Base-by-base conservation (phyloP, 37 sponge, comb jelly and placozoan species). In the Cliona cf. orientalis region DNA sequence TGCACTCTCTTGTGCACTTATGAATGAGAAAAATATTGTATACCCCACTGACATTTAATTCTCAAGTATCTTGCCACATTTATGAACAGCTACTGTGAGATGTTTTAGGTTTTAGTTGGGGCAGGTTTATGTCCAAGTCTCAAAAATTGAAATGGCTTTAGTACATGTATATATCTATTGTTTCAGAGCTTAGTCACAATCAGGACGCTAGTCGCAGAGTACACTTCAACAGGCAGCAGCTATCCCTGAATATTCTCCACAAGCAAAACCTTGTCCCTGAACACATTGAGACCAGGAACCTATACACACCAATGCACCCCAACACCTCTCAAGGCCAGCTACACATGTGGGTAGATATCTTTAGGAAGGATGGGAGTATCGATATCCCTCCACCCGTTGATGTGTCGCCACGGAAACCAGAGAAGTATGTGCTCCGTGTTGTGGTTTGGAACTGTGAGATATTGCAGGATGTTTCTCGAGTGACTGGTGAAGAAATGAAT, bases 271-370 rank as follows among this genome's bases (percentile, higher is more conserved):
- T 96, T 9, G 97, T 99, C 21, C 97, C 99, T 0, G 99, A 99
- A 69, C 99, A 99, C 49, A 66, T 99, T 0, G 99, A 99, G 73
- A 87, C 83, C 56, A 83, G 99, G 40, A 89, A 94, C 28, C 90
- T 99, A 26, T 94, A 86, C 91, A 99, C 80, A 62, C 97, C 97
- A 5, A 42, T 94, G 46, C 85, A 85, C 29, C 96, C 96, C 28
- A 85, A 82, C 73, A 85, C 92, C 2, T 86, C 87, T 11, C 93
- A 92, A 74, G 99, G 99, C 9, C 71, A 82, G 66, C 82, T 99
- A 19, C 95, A 99, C 83, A 99, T 99, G 95, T 96, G 95, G 93
- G 95, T 99, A 33, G 97, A 99, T 60, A 94, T 99, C 31, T 94
- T 96, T 81, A 95, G 91, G 57, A 96, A 93, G 79, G 73, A 75